These are phyloP conservation scores for Julus scandinavius DNA, from an alignment of 2,888 invertebrate species.

Conservation along the genomic window DNA sequence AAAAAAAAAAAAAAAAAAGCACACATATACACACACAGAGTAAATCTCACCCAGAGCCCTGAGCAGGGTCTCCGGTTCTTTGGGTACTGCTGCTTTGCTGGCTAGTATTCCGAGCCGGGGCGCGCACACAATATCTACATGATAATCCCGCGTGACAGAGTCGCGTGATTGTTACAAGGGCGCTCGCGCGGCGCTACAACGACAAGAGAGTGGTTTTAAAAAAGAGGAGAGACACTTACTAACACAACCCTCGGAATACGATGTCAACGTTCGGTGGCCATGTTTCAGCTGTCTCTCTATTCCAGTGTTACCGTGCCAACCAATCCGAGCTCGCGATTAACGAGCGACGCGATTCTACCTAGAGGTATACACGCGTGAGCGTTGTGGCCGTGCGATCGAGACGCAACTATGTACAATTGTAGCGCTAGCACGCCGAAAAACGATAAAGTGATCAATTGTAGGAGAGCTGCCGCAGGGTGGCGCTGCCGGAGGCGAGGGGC, in stretches of 20 bases:
- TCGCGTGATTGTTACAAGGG: not conserved
- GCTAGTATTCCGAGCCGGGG: not conserved
- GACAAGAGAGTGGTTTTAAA: not conserved
- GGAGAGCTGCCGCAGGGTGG: not conserved
- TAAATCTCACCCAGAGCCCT: not conserved
- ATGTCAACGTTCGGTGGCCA: conserved; percentile 57
- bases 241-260: conserved; percentile 51
- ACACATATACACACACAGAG: not conserved
- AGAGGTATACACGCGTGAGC: not conserved
- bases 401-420: conserved; percentile 30
- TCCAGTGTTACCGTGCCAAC: conserved; percentile 49
- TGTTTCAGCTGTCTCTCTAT: conserved; percentile 53
- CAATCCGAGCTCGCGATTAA: conserved; percentile 45
- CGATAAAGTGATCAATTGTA: not conserved
- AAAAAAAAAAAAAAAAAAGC: not conserved
- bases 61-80: not conserved
- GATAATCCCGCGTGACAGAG: conserved; percentile 6
- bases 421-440: not conserved
- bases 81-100: not conserved
- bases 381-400: conserved; percentile 21
- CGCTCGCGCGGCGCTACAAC: not conserved
- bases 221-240: conserved; percentile 51
- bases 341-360: conserved; percentile 15
- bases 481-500: not conserved
- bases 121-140: not conserved